Percentiles rank a stretch among this genome's conserved stretches.
Conservation (phyloP, 1,140 invertebrate genomes). For the Lucilia cuprina region DNA sequence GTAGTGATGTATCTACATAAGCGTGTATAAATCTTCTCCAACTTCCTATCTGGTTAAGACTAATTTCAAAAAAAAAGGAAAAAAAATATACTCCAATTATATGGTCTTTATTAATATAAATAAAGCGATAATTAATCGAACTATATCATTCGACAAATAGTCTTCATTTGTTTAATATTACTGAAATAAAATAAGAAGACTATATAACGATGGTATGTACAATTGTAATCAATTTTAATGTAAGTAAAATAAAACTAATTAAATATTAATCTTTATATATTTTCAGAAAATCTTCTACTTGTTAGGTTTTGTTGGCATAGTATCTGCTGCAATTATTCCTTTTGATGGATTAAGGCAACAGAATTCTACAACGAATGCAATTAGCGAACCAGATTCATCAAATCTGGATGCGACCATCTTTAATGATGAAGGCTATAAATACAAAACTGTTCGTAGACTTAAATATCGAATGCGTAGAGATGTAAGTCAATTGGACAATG, state of each 20-base stretch:
- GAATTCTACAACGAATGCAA: constrained; percentile 42
- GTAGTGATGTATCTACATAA: no score
- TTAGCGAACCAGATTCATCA: constrained; percentile 35
- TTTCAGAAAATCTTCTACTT: constrained; percentile 55
- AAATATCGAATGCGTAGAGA: constrained; percentile 56
- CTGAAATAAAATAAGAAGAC: neutral
- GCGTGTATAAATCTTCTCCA: no score
- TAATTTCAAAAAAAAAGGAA: neutral
- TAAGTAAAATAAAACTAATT: neutral
- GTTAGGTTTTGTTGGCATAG: constrained; percentile 58
- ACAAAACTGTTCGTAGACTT: constrained; percentile 49
- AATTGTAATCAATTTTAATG: neutral
- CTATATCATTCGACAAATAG: neutral
- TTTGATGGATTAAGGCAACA: constrained; percentile 43
- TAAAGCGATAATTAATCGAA: neutral
- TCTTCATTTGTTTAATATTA: neutral
- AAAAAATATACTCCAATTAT: neutral
- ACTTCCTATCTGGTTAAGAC: no score
- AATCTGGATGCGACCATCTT: constrained; percentile 44
- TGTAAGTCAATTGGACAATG: constrained; percentile 47
- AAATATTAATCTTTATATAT: neutral
- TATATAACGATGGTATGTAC: neutral
- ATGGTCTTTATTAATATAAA: neutral
- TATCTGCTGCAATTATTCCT: constrained; percentile 61
- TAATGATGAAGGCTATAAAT: constrained; percentile 44